Percentiles rank a stretch among this genome's conserved stretches.
Conservation (phyloP, 2,113 vertebrate species). For the Sula dactylatra region DNA sequence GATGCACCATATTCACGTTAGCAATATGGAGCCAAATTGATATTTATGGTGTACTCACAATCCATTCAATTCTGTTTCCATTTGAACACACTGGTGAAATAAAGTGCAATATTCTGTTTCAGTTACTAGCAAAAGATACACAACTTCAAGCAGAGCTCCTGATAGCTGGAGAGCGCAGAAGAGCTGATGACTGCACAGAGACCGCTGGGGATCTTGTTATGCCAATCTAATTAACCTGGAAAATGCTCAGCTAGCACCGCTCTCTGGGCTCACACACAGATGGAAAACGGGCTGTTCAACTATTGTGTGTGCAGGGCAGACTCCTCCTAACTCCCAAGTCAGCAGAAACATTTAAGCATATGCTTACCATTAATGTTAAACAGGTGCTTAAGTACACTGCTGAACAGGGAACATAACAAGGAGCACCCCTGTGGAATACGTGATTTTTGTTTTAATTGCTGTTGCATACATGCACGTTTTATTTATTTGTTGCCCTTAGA, state of each 20-base stretch:
- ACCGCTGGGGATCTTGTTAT: conserved; percentile 53
- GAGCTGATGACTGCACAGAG: conserved; percentile 47
- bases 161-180: not conserved
- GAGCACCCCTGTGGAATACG: not conserved
- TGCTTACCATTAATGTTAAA: conserved; percentile 60
- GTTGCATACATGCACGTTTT: not conserved
- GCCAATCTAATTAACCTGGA: conserved; percentile 66
- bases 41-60: conserved; percentile 41
- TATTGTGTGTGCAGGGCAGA: conserved; percentile 10
- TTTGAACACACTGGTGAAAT: conserved; percentile 19
- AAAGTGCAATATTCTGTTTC: conserved; percentile 3
- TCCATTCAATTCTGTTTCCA: conserved; percentile 3
- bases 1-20: not conserved
- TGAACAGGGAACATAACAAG: conserved; percentile 34
- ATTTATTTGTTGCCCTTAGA: conserved; percentile 6
- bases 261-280: conserved; percentile 12
- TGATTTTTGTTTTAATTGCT: conserved; percentile 19
- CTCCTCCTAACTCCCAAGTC: conserved; percentile 30
- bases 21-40: conserved; percentile 27
- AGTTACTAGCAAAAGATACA: not conserved
- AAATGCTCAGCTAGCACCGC: conserved; percentile 44
- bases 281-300: conserved; percentile 27
- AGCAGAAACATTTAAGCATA: conserved; percentile 52
- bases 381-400: conserved; percentile 43
- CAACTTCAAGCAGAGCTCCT: not conserved